Percentiles rank a stretch among this genome's conserved stretches.
Conservation (phyloP, 2,888 invertebrate species). For the Drosophila flavopinicola region DNA sequence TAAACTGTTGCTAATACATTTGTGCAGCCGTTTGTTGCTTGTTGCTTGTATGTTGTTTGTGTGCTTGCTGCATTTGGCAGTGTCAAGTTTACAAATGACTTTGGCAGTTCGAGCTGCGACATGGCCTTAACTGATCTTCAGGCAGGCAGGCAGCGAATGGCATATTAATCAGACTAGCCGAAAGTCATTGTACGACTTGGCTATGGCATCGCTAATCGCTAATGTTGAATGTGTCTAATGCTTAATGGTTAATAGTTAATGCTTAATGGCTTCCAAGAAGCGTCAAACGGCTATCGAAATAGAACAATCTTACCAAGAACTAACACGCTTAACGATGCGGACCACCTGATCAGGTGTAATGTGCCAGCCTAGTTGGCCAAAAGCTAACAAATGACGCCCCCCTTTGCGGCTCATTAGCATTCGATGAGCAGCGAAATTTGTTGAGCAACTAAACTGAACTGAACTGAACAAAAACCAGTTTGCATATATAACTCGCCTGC, state of each 20-base stretch:
- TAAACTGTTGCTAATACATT: constrained; percentile 78
- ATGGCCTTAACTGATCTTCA: constrained; percentile 63
- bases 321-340: constrained; percentile 20
- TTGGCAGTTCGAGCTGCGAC: constrained; percentile 54
- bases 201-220: constrained; percentile 36
- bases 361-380: constrained; percentile 31
- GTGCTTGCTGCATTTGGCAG: constrained; percentile 64
- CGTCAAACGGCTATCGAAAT: constrained; percentile 60
- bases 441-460: constrained; percentile 30
- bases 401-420: constrained; percentile 65
- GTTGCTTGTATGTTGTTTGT: constrained; percentile 51
- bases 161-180: constrained; percentile 65
- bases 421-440: constrained; percentile 56
- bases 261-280: constrained; percentile 70
- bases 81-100: constrained; percentile 75
- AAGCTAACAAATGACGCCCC: constrained; percentile 66
- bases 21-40: constrained; percentile 60
- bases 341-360: constrained; percentile 68
- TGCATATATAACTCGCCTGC: constrained; percentile 51
- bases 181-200: constrained; percentile 67
- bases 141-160: constrained; percentile 23
- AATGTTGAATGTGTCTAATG: constrained; percentile 43
- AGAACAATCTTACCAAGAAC: constrained; percentile 76
- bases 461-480: constrained; percentile 61
- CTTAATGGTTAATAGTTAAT: constrained; percentile 28